Conservation (phyloP, 1,140 invertebrate species). For the Drosophila kohkoa region DNA sequence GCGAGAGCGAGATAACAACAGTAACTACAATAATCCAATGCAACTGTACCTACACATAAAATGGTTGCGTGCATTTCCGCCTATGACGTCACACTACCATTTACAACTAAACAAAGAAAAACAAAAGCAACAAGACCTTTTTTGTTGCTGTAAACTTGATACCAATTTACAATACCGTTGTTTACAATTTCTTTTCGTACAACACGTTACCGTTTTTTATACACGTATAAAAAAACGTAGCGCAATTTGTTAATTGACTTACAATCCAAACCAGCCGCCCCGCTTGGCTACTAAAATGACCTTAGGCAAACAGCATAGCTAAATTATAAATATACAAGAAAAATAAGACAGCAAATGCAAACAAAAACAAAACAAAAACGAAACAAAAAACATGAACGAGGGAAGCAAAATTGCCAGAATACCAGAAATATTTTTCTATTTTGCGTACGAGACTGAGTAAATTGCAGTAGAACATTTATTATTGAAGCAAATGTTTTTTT, state of each 20-base stretch:
- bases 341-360: conserved; percentile 4
- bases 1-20: conserved; percentile 33
- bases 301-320: conserved; percentile 38
- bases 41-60: conserved; percentile 57
- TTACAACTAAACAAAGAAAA: conserved; percentile 48
- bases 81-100: conserved; percentile 73
- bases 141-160: conserved; percentile 56
- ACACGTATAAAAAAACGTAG: conserved; percentile 31
- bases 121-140: conserved; percentile 36
- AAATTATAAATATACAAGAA: conserved; percentile 32
- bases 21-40: conserved; percentile 57
- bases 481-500: conserved; percentile 35
- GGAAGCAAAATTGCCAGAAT: conserved; percentile 67
- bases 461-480: conserved; percentile 57
- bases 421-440: conserved; percentile 69
- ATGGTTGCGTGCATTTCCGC: conserved; percentile 59
- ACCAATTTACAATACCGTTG: conserved; percentile 68
- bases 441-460: conserved; percentile 72
- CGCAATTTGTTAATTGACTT: conserved; percentile 50
- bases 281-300: conserved; percentile 48
- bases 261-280: conserved; percentile 43
- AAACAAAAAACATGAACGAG: conserved; percentile 48
- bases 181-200: conserved; percentile 36
- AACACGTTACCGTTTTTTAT: conserved; percentile 30
- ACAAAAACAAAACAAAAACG: conserved; percentile 22